Conservation (phyloP, 2,888 invertebrate genomes). For the Keiferia lycopersicella region DNA sequence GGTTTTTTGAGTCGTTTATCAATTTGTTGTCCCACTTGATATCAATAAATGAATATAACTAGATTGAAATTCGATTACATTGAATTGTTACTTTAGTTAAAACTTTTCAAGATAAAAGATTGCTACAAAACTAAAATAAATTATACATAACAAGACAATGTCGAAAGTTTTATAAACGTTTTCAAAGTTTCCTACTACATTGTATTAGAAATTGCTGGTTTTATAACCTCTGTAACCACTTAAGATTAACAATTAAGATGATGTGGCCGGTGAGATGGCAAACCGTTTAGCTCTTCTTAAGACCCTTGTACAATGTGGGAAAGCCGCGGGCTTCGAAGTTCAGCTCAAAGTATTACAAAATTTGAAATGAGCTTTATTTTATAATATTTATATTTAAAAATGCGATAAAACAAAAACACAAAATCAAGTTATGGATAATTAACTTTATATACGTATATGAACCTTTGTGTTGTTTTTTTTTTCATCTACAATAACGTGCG, state of each 20-base stretch:
- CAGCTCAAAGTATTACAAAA: neutral
- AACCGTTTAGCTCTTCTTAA: slow-evolving; percentile 10
- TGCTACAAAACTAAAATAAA: neutral
- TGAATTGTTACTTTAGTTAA: neutral
- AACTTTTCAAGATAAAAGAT: neutral
- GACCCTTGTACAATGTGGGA: neutral
- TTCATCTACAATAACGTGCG: too few species aligned
- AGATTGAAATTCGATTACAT: too few species aligned
- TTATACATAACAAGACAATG: neutral
- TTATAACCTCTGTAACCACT: slow-evolving; percentile 15
- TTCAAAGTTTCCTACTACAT: neutral
- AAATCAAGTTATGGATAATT: too few species aligned
- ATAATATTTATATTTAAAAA: too few species aligned
- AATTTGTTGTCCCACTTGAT: too few species aligned
- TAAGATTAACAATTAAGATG: slow-evolving; percentile 21
- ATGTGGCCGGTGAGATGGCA: slow-evolving; percentile 12
- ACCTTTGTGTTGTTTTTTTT: too few species aligned
- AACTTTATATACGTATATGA: too few species aligned
- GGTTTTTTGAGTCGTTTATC: too few species aligned
- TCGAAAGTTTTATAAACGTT: neutral
- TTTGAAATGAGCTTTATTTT: too few species aligned
- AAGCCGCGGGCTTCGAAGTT: neutral
- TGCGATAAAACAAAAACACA: too few species aligned
- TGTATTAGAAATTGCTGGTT: slow-evolving; percentile 12
- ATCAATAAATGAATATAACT: too few species aligned